Evolutionary conservation across 1,140 invertebrate species (phyloP).

Genomic region (Trichoplusia ni): DNA sequence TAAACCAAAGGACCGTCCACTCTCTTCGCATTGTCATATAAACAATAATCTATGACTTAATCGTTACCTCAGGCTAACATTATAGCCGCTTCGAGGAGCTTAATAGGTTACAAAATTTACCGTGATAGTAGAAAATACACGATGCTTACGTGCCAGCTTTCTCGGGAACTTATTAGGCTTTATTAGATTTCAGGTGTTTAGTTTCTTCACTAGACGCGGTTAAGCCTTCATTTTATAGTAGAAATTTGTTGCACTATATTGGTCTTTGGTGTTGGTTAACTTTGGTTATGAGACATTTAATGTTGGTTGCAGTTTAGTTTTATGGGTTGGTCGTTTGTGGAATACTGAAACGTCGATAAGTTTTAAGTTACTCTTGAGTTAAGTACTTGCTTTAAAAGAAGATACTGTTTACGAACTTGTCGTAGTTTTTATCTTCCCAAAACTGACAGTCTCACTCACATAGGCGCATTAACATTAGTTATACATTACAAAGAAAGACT

Average conservation of each 20-base stretch:
- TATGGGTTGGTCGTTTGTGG: too few species aligned
- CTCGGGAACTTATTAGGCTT: slow-evolving; percentile 62
- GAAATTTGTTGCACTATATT: slow-evolving; percentile 36
- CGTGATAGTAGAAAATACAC: slow-evolving; percentile 77
- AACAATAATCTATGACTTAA: slow-evolving; percentile 70
- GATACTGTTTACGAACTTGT: too few species aligned
- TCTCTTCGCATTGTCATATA: slow-evolving; percentile 36
- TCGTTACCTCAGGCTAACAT: slow-evolving; percentile 78
- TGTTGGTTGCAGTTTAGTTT: too few species aligned
- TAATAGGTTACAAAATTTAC: slow-evolving; percentile 80
- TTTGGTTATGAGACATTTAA: too few species aligned
- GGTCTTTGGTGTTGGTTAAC: too few species aligned
- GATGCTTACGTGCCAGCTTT: slow-evolving; percentile 67
- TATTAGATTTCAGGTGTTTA: slow-evolving; percentile 64
- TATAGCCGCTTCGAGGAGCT: slow-evolving; percentile 77
- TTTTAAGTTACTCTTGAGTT: too few species aligned
- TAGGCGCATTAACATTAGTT: too few species aligned
- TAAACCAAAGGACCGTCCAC: slow-evolving; percentile 16
- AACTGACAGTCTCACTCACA: too few species aligned
- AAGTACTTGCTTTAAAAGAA: too few species aligned
- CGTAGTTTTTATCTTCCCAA: too few species aligned
- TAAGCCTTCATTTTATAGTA: slow-evolving; percentile 35
- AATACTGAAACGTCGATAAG: too few species aligned
- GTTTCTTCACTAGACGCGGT: slow-evolving; percentile 48
- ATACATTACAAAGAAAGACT: too few species aligned